Percentiles rank a stretch among this genome's conserved stretches.
These are phyloP conservation scores for Polydrusus pterygomalis DNA, from an alignment of 2,888 invertebrate genomes.

Conservation along the genomic window DNA sequence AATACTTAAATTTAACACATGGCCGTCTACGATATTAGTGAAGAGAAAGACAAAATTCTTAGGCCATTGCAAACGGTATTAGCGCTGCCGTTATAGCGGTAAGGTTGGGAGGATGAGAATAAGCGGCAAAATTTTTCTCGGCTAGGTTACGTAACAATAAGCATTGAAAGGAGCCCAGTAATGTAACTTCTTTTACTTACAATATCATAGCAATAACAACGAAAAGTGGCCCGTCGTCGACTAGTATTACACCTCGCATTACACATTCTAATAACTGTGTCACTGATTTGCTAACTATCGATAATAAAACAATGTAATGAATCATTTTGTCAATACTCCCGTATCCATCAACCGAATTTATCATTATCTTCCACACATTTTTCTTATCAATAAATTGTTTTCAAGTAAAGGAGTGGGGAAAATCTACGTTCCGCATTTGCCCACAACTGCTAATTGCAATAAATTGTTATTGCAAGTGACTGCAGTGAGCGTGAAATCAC, in stretches of 20 bases:
- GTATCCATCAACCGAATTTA: background rate
- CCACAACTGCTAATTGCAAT: background rate
- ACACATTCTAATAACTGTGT: constrained; percentile 44
- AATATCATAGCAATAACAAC: constrained; percentile 51
- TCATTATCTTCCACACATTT: constrained; percentile 20
- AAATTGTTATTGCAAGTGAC: background rate
- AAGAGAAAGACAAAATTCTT: no score
- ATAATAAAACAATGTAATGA: constrained; percentile 38
- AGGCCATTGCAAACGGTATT: no score
- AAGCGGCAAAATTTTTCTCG: no score
- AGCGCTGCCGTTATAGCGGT: no score
- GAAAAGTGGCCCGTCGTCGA: constrained; percentile 31
- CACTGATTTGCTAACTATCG: constrained; percentile 30
- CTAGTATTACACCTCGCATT: constrained; percentile 25
- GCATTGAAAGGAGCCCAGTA: no score
- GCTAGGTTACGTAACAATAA: no score
- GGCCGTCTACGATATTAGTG: no score
- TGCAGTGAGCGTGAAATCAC: constrained; percentile 6
- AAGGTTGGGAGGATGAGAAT: no score
- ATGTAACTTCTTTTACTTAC: constrained; percentile 40
- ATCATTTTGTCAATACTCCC: constrained; percentile 42
- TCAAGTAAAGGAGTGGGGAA: background rate
- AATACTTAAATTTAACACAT: no score
- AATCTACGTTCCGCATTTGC: background rate
- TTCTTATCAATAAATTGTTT: constrained; percentile 18